phyloP scores from a whole-genome alignment of 1,140 invertebrate species.

The Tetramorium simillimum region DNA sequence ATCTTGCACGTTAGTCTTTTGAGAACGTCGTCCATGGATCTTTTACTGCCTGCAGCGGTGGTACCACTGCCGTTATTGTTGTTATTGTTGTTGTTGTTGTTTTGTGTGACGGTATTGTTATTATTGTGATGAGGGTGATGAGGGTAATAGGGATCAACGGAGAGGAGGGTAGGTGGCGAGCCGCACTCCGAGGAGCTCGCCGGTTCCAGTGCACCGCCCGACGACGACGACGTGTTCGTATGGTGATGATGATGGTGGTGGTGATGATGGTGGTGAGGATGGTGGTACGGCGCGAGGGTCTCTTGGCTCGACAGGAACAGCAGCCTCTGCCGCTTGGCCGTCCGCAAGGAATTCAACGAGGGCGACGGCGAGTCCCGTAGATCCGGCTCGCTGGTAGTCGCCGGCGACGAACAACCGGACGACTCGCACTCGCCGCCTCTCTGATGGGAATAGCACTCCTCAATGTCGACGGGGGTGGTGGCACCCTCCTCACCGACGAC shows the following conservation, averaged over 20 bases:
- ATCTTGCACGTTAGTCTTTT: conserved; percentile 93
- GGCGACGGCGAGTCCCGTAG: conserved; percentile 81
- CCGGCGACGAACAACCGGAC: conserved; percentile 83
- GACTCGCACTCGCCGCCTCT: conserved; percentile 77
- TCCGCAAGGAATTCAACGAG: conserved; percentile 78
- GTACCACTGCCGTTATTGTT: conserved; percentile 77
- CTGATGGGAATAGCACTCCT: conserved; percentile 79
- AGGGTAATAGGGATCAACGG: conserved; percentile 78
- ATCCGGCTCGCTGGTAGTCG: conserved; percentile 82
- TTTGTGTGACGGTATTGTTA: conserved; percentile 84
- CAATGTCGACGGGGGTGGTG: conserved; percentile 75
- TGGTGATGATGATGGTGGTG: conserved; percentile 75
- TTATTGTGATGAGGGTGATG: conserved; percentile 85
- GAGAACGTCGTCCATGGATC: conserved; percentile 95
- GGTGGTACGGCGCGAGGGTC: conserved; percentile 66
- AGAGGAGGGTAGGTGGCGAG: conserved; percentile 87
- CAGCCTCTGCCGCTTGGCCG: conserved; percentile 79
- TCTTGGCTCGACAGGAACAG: conserved; percentile 76
- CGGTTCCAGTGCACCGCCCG: conserved; percentile 81
- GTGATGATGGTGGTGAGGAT: conserved; percentile 75
- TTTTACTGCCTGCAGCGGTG: conserved; percentile 83
- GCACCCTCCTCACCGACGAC: conserved; percentile 74
- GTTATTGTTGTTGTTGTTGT: conserved; percentile 85
- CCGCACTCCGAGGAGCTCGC: conserved; percentile 90
- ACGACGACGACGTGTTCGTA: conserved; percentile 77